phyloP scores from a whole-genome alignment of 2,888 invertebrate genomes.

The Coelinius sp. region DNA sequence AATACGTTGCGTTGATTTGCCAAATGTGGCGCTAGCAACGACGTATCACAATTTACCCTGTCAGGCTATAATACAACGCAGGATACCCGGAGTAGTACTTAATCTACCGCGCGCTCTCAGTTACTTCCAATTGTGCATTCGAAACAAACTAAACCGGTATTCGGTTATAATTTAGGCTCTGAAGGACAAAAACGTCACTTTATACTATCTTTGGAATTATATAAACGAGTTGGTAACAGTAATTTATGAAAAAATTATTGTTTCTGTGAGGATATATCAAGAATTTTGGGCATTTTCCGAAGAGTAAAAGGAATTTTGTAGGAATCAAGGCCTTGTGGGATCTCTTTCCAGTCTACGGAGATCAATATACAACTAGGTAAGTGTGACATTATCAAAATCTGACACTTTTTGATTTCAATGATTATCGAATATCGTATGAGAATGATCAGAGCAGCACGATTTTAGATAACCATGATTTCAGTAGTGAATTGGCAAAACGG shows the following conservation, averaged over 20 bases:
- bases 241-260: too few relatives aligned
- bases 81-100: conserved; percentile 27
- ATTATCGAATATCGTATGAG: too few relatives aligned
- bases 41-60: not conserved
- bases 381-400: not conserved
- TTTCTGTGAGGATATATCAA: too few relatives aligned
- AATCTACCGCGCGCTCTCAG: conserved; percentile 29
- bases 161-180: not conserved
- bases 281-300: not conserved
- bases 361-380: not conserved
- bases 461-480: too few relatives aligned
- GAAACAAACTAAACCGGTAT: not conserved
- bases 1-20: not conserved
- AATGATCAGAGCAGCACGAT: too few relatives aligned
- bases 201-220: not conserved
- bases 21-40: conserved; percentile 2
- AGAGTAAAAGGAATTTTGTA: not conserved
- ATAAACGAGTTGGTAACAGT: too few relatives aligned
- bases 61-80: not conserved
- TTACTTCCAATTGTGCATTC: conserved; percentile 5
- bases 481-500: too few relatives aligned
- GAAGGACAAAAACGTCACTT: not conserved
- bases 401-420: too few relatives aligned
- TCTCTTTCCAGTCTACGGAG: not conserved
- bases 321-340: not conserved